phyloP scores from a whole-genome alignment of 2,888 invertebrate species.

The Argyresthia albistria region DNA sequence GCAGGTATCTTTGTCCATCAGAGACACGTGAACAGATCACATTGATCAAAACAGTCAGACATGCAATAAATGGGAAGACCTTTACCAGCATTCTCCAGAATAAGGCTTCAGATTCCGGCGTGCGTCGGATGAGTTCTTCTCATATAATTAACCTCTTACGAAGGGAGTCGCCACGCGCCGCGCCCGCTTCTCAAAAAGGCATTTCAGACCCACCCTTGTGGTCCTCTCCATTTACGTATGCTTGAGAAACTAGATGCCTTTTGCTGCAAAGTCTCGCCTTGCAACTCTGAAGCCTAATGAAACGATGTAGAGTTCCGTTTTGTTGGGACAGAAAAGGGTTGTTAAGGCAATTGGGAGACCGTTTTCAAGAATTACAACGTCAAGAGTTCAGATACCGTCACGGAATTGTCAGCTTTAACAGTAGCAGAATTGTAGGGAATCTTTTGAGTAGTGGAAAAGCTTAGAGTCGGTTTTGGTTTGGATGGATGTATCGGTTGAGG shows the following conservation, averaged over 20 bases:
- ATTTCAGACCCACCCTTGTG: constrained; percentile 5
- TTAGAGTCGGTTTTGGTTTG: constrained; percentile 14
- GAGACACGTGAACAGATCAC: no score
- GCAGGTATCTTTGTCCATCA: no score
- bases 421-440: constrained; percentile 10
- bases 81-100: not conserved
- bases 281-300: constrained; percentile 14
- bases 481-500: not conserved
- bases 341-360: constrained; percentile 12
- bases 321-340: constrained; percentile 10
- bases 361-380: constrained; percentile 23
- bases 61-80: no score
- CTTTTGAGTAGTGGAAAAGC: constrained; percentile 12
- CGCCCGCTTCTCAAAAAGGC: constrained; percentile 34
- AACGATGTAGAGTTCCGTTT: constrained; percentile 14
- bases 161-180: constrained; percentile 49
- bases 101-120: constrained; percentile 30
- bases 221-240: constrained; percentile 6
- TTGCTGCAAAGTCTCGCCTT: not conserved
- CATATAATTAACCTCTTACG: constrained; percentile 49
- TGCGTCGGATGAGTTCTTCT: constrained; percentile 44
- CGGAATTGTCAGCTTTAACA: constrained; percentile 12
- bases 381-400: constrained; percentile 15
- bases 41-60: no score
- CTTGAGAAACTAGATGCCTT: no score